phyloP scores from a whole-genome alignment of 2,113 vertebrate genomes.

The Melanerpes formicivorus region DNA sequence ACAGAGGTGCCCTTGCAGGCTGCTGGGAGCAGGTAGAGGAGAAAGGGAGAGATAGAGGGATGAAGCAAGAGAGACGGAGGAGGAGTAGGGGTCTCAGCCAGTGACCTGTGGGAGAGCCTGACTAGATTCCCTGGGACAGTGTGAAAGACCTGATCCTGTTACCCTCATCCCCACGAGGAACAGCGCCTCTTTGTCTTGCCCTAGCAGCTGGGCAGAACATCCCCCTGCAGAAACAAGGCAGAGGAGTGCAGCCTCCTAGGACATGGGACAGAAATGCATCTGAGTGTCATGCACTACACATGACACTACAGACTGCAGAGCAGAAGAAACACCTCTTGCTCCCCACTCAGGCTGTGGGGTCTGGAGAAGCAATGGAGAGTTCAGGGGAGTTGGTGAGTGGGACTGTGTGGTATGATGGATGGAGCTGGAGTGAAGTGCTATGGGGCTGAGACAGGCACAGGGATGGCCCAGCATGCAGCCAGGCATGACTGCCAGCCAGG shows the following conservation, averaged over 20 bases:
- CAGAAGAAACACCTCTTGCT: background rate
- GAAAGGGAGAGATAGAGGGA: background rate
- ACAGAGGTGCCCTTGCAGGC: slow-evolving; percentile 62
- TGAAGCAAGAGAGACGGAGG: background rate
- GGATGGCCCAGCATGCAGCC: background rate
- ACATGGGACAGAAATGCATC: background rate
- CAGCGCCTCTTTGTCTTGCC: background rate
- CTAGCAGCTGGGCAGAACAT: background rate
- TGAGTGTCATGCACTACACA: background rate
- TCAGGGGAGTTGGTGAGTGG: background rate
- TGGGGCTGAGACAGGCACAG: background rate
- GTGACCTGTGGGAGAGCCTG: background rate
- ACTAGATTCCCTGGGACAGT: background rate
- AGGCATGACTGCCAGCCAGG: background rate
- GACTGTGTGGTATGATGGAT: background rate
- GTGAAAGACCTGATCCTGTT: background rate
- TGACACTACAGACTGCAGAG: rapidly evolving
- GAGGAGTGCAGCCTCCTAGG: background rate
- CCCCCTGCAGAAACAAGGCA: rapidly evolving
- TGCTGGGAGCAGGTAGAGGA: slow-evolving; percentile 51
- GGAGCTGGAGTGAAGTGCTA: background rate
- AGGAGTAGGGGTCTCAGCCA: background rate
- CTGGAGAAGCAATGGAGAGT: rapidly evolving
- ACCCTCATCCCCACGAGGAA: background rate
- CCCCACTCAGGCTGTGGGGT: background rate